A percentile compares a stretch with the other conserved stretches of the same genome.
These are phyloP conservation scores for Apodemus agrarius DNA, from an alignment of 2,797 vertebrate genomes.

Conservation along the genomic window DNA sequence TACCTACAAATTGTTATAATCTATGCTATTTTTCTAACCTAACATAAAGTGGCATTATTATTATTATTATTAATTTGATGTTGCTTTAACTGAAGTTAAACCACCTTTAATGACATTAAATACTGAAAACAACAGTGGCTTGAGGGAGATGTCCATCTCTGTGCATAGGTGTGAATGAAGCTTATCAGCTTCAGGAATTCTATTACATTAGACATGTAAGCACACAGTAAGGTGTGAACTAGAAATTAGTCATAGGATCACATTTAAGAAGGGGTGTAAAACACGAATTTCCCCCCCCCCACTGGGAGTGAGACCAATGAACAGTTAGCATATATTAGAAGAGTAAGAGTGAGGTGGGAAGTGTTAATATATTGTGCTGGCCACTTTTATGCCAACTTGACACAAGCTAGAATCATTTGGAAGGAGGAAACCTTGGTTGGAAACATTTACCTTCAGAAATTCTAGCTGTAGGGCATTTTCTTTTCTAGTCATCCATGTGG, in stretches of 20 bases:
- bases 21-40: not conserved
- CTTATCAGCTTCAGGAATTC: not conserved
- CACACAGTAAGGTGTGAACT: not conserved
- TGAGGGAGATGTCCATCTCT: constrained; percentile 7
- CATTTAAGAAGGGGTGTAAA: not conserved
- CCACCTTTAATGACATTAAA: not conserved
- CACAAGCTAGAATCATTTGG: not conserved
- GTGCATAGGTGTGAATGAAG: not conserved
- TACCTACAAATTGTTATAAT: constrained; percentile 27
- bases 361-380: not conserved
- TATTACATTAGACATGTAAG: constrained; percentile 1
- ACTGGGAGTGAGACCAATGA: not conserved
- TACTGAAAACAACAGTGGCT: not conserved
- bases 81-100: constrained; percentile 24
- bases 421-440: not conserved
- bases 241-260: not conserved
- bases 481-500: not conserved
- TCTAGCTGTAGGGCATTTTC: not conserved
- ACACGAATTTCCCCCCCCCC: not conserved
- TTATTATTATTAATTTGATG: not conserved
- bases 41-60: not conserved
- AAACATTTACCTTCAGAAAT: not conserved
- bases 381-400: not conserved
- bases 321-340: not conserved
- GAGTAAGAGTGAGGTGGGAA: not conserved